These are phyloP conservation scores for Meleagris gallopavo DNA, from an alignment of 2,113 vertebrate genomes.

Conservation along the genomic window DNA sequence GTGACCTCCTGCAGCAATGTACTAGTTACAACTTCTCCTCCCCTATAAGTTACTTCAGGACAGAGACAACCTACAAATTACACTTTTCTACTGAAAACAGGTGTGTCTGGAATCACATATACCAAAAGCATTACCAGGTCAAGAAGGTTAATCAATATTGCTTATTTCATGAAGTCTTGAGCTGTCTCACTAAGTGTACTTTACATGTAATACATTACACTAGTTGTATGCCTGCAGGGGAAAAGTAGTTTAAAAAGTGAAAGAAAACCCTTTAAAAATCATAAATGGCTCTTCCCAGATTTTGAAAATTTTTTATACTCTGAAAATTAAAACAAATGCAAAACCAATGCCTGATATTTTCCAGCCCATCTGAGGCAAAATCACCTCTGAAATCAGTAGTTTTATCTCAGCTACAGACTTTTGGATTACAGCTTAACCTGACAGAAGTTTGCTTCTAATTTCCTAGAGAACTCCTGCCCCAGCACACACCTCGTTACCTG, in stretches of 20 bases:
- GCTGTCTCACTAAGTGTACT: conserved; percentile 1
- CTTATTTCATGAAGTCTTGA: not conserved
- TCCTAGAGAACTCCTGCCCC: not conserved
- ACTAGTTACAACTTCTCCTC: not conserved
- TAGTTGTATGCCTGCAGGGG: not conserved
- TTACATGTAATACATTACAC: not conserved
- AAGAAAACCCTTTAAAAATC: not conserved
- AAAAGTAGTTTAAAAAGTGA: not conserved
- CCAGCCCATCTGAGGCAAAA: conserved; percentile 15
- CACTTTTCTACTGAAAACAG: not conserved
- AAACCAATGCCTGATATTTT: not conserved
- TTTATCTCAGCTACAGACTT: not conserved
- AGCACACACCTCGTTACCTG: not conserved
- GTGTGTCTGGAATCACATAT: not conserved
- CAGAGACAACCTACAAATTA: not conserved
- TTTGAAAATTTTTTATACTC: not conserved
- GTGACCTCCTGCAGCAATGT: not conserved
- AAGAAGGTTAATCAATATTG: conserved; percentile 19
- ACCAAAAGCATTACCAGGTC: not conserved
- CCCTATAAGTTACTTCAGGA: not conserved
- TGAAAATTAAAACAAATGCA: conserved; percentile 9
- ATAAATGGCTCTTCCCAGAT: not conserved
- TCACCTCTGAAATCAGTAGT: not conserved
- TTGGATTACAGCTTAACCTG: not conserved
- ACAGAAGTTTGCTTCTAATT: not conserved